Evolutionary conservation across 2,888 invertebrate species (phyloP).

Genomic region (Apodemia zela): DNA sequence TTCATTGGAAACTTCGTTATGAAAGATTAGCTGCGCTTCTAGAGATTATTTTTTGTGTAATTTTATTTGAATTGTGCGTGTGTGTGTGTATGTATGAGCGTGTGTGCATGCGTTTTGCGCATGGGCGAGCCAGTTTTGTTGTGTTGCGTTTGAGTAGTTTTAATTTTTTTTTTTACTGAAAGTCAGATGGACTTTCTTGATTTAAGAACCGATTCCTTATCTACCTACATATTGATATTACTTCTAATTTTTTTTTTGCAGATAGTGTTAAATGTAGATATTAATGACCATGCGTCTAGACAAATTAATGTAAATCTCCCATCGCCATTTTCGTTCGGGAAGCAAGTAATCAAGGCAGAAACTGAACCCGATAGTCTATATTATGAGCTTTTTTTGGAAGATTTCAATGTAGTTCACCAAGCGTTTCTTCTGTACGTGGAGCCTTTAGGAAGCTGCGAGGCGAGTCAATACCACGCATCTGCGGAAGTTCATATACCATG

Average conservation of each 20-base stretch:
- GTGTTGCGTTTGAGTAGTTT: too few species aligned
- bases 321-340: constrained; percentile 47
- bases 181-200: neutral
- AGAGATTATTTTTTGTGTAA: too few species aligned
- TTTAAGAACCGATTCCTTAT: neutral
- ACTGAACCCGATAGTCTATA: constrained; percentile 80
- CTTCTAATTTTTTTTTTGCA: constrained; percentile 46
- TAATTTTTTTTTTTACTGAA: too few species aligned
- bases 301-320: constrained; percentile 57
- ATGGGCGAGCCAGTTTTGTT: too few species aligned
- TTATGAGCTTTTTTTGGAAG: constrained; percentile 81
- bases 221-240: neutral
- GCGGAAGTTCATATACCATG: constrained; percentile 84
- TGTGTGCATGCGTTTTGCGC: too few species aligned
- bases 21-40: too few species aligned
- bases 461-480: constrained; percentile 75
- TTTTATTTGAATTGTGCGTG: too few species aligned
- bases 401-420: constrained; percentile 81
- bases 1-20: neutral
- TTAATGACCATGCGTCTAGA: constrained; percentile 74
- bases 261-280: constrained; percentile 83
- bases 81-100: too few species aligned
- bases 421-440: constrained; percentile 81
- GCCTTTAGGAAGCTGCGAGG: constrained; percentile 65
- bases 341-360: constrained; percentile 63